Conservation (phyloP, 2,113 vertebrate species). For the Gopherus evgoodei region DNA sequence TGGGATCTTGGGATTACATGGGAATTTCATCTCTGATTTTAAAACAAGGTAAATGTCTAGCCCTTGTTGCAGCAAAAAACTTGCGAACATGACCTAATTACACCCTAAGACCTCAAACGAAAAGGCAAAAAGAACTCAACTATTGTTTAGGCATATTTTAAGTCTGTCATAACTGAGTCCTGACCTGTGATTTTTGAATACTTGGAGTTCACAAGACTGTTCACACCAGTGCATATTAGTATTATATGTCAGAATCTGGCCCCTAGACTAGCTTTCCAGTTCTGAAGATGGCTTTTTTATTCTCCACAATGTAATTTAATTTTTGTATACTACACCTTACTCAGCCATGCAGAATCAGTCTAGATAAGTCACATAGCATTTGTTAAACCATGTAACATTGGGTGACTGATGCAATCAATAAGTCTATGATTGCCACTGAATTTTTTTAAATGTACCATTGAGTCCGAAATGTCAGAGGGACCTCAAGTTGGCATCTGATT, state of each 20-base stretch:
- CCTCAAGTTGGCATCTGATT: no score
- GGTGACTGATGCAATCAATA: no score
- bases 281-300: accelerated
- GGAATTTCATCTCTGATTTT: neutral
- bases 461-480: no score
- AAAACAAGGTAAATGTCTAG: neutral
- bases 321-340: accelerated
- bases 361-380: no score
- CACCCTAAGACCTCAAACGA: neutral
- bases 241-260: neutral
- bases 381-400: no score
- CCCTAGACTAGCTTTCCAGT: accelerated
- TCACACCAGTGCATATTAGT: neutral
- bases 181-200: neutral
- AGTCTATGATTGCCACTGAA: no score
- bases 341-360: neutral
- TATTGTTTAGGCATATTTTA: neutral
- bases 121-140: neutral
- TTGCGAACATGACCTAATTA: neutral
- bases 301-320: accelerated
- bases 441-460: no score
- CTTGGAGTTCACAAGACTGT: neutral
- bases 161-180: no score
- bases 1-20: no score
- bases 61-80: neutral